Percentiles rank a stretch among this genome's conserved stretches.
Conservation (phyloP, 2,888 invertebrate genomes). For the Phania funesta region DNA sequence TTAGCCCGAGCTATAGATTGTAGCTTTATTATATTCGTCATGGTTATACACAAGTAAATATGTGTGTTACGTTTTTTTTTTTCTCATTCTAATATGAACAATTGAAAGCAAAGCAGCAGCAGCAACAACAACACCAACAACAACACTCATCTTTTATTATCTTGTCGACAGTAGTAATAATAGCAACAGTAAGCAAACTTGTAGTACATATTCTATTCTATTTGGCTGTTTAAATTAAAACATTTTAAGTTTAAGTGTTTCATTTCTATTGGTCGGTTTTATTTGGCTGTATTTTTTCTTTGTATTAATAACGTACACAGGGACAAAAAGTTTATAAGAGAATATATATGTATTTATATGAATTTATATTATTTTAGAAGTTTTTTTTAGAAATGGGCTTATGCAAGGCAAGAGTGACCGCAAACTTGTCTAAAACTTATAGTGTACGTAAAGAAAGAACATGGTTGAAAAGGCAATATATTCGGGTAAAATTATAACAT, state of each 20-base stretch:
- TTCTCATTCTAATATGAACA: constrained; percentile 13
- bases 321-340: no score
- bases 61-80: not conserved
- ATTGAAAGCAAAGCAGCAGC: constrained; percentile 40
- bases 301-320: constrained; percentile 33
- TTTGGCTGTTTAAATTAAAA: constrained; percentile 44
- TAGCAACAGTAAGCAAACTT: constrained; percentile 19
- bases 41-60: constrained; percentile 48
- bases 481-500: no score
- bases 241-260: constrained; percentile 63
- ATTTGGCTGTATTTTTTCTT: not conserved
- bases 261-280: constrained; percentile 59
- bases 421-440: no score
- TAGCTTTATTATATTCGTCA: constrained; percentile 30
- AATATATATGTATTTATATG: no score
- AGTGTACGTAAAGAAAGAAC: no score
- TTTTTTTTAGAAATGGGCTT: not conserved
- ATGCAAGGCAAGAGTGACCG: no score
- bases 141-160: constrained; percentile 64
- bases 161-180: constrained; percentile 39
- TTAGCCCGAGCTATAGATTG: constrained; percentile 24
- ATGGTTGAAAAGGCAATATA: no score
- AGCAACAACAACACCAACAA: constrained; percentile 23
- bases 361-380: no score
- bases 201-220: constrained; percentile 35